Evolutionary conservation across 2,113 vertebrate genomes (phyloP), one percentile per base, ranked within the genome.

Genomic region (Anoplopoma fimbria): DNA sequence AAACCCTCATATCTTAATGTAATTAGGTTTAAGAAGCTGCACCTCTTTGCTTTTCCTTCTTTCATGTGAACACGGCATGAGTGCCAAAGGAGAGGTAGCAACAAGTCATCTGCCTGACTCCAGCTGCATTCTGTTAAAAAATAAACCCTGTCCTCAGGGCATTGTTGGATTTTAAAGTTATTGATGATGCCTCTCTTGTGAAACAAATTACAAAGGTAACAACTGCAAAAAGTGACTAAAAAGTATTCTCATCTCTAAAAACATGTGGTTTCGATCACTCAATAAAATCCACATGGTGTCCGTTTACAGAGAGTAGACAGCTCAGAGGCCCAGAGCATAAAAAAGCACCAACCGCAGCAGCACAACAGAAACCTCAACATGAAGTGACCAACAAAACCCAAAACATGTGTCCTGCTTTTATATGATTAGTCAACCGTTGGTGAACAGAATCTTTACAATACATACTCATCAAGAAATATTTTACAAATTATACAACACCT

Each of bases 211-310:
- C 23, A 67, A 25, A 53, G n/a, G 4, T 23, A 38, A 34, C 6
- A 61, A 53, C 21, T 62, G 38, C 1, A 49, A 38, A 55, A 6
- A 9, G 4, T 31, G 4, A 27, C 38, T 14, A 9, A 60, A n/a
- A 49, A 69, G 1, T 9, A 13, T 17, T 73, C 19, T 40, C 42
- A 63, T 81, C 29, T 49, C 27, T 31, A 29, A 25, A 53, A 34
- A 67, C 88, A 90, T 77, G 49, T 87, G 86, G 51, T 57, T 89
- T 73, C 40, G 23, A 71, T 88, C 74, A 4, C 13, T 36, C 21
- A 13, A 15, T 27, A 19, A 40, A 55, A 47, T 70, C 68, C 65
- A 68, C 9, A 31, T 21, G 55, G 62, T 60, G 34, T 0, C 15
- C 1, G 19, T 63, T 25, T n/a, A 42, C 14, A 63, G 19, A 31